These are phyloP conservation scores for Tipula helvola DNA, from an alignment of 2,888 invertebrate genomes.

Conservation along the genomic window DNA sequence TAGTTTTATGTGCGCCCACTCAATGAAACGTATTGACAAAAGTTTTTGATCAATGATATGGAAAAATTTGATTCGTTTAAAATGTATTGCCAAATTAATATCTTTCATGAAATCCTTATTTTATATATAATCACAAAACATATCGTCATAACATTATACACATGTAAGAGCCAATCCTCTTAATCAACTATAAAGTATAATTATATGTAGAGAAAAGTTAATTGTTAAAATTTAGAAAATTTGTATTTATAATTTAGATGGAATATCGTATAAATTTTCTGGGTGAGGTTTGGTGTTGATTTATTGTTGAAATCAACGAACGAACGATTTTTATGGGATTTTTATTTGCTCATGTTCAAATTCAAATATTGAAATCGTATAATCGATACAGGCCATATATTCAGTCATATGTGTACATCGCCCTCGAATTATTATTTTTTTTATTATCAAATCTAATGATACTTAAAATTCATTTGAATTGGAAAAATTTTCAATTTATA, in stretches of 20 bases:
- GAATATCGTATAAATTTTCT: background rate
- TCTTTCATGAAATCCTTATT: background rate
- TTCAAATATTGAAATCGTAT: background rate
- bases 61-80: too few relatives aligned
- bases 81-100: background rate
- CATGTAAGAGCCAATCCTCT: background rate
- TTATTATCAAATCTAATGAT: background rate
- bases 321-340: background rate
- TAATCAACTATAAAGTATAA: background rate
- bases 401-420: background rate
- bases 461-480: background rate
- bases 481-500: background rate
- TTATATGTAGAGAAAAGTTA: background rate
- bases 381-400: background rate
- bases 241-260: background rate
- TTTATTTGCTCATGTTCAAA: background rate
- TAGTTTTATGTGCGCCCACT: too few relatives aligned
- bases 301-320: background rate
- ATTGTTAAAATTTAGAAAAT: background rate
- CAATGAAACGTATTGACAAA: too few relatives aligned
- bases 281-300: background rate
- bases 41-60: too few relatives aligned
- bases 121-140: background rate
- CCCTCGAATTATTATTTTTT: background rate
- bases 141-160: background rate